Evolutionary conservation across 2,113 vertebrate genomes (phyloP).

Genomic region (Neopipo cinnamomea): DNA sequence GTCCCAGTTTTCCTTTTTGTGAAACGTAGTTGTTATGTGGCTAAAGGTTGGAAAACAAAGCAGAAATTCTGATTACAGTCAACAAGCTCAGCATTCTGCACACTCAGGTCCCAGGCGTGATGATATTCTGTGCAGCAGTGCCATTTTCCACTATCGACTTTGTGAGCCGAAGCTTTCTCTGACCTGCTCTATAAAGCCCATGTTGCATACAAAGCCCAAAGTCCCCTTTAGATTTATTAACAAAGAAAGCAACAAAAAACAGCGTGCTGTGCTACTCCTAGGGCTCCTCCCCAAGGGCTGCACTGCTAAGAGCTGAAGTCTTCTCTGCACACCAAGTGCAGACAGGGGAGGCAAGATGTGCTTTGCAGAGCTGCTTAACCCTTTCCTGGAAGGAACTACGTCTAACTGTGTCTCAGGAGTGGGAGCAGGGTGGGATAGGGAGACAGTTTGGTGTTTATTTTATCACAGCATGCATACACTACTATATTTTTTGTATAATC

Average conservation of each 20-base stretch:
- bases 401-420: not conserved
- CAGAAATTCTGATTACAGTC: not conserved
- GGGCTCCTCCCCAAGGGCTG: slow-evolving; percentile 2
- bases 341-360: not conserved
- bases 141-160: not conserved
- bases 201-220: not conserved
- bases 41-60: slow-evolving; percentile 1
- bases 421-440: not conserved
- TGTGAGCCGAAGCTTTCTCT: not conserved
- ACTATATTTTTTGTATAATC: not conserved
- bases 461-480: not conserved
- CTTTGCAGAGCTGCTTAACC: not conserved
- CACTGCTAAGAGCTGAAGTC: not conserved
- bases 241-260: slow-evolving; percentile 17
- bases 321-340: not conserved
- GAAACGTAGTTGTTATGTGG: not conserved
- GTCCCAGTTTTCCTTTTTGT: not conserved
- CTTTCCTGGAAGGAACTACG: not conserved
- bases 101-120: not conserved
- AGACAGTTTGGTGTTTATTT: not conserved
- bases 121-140: not conserved
- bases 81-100: slow-evolving; percentile 20
- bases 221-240: slow-evolving; percentile 20
- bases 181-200: not conserved
- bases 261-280: not conserved